Conservation (phyloP, 2,113 vertebrate genomes). For the Eolophus roseicapilla region DNA sequence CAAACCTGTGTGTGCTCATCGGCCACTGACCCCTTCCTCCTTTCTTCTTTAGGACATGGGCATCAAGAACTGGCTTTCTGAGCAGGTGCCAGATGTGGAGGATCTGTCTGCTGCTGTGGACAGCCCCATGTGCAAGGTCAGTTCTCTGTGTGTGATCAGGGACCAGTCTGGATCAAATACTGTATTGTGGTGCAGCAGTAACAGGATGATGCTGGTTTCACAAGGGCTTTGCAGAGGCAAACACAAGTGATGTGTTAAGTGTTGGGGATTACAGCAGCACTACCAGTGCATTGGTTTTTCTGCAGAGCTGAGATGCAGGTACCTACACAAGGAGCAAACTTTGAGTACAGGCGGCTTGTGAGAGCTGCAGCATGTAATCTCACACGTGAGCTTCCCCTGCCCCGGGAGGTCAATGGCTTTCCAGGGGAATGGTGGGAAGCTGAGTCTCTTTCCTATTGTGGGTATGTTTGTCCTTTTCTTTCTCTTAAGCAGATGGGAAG, state of each 20-base stretch:
- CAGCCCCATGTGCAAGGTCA: slow-evolving; percentile 43
- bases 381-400: neutral
- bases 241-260: accelerated
- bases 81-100: slow-evolving; percentile 64
- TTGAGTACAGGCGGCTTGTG: neutral
- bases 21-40: neutral
- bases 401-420: neutral
- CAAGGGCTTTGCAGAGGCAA: neutral
- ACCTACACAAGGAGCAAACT: accelerated
- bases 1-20: accelerated
- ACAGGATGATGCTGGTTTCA: accelerated
- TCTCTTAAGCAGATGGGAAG: neutral
- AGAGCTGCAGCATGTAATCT: neutral
- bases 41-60: neutral
- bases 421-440: neutral
- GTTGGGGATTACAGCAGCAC: neutral
- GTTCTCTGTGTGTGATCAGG: neutral
- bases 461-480: neutral
- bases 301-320: neutral
- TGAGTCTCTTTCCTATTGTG: neutral
- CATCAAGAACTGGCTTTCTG: slow-evolving; percentile 36
- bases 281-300: accelerated
- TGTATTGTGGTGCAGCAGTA: accelerated
- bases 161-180: accelerated
- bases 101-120: slow-evolving; percentile 47